Base-by-base conservation (phyloP, 2,888 invertebrate genomes). In the Ceraclea dissimilis region DNA sequence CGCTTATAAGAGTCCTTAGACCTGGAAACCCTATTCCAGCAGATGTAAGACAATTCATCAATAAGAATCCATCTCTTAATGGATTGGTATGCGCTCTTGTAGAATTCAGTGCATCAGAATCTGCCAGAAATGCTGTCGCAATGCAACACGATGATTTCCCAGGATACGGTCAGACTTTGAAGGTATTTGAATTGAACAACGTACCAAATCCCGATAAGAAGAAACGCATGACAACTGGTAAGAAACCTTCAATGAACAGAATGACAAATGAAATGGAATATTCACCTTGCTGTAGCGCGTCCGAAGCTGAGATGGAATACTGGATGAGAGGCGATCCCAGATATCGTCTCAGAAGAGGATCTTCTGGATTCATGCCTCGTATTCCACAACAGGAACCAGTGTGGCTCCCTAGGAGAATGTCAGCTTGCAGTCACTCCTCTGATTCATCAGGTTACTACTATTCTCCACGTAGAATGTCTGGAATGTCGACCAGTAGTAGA, bases 11-110 rank as follows among this genome's bases (percentile, higher is more conserved):
- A 56, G 89, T 95, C 60, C 76, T 95, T 48, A 80, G 90, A 53
- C 93, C 94, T 0, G 93, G 94, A 39, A 91, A 91, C 73, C 86
- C 92, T 10, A 86, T 93, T 52, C 94, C 95, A 2, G 88, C 91
- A 2, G 94, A 95, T 72, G 89, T 94, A 19, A 83, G 93, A 56
- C 91, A 90, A 70, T 92, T 93, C 70, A 85, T 93, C 66, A 88
- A 89, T 67, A 93, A 93, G 69, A 90, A 93, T 68, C 93, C 93
- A 19, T 91, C 90, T 67, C 79, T 94, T 69, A 88, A 87, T 63
- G 87, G 87, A 65, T 84, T 88, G 74, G 85, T 92, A 69, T 92
- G 91, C 71, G 95, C 94, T 16, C 78, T 95, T 64, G 86, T 95
- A 39, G 95, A 96, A 74, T 96, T 93, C 69, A 88, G 91, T 52